phyloP scores from a whole-genome alignment of 2,888 invertebrate genomes.

The Eledone cirrhosa region DNA sequence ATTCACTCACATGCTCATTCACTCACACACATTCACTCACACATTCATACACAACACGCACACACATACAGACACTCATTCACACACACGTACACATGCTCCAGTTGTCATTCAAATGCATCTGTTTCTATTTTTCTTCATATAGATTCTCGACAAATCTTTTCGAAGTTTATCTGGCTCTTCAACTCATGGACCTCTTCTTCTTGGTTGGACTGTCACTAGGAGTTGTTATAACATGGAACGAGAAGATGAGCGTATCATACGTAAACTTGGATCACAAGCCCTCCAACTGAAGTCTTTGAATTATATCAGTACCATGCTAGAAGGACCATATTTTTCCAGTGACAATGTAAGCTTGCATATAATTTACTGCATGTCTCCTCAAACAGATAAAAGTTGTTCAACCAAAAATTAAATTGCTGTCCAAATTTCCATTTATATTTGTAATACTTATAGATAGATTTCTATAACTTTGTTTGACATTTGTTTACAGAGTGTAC shows the following conservation, averaged over 20 bases:
- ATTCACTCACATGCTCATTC: no score
- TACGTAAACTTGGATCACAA: constrained; percentile 58
- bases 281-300: constrained; percentile 61
- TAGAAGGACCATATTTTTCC: constrained; percentile 55
- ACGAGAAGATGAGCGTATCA: constrained; percentile 35
- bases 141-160: constrained; percentile 43
- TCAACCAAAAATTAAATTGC: neutral
- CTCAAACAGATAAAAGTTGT: neutral
- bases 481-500: no score
- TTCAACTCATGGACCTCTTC: constrained; percentile 60
- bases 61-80: no score
- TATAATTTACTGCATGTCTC: neutral
- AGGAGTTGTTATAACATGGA: constrained; percentile 45
- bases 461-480: no score
- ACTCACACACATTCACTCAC: no score
- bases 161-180: constrained; percentile 47
- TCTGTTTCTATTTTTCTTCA: neutral
- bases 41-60: no score
- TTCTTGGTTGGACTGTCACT: constrained; percentile 64
- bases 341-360: constrained; percentile 55
- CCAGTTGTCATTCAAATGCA: no score
- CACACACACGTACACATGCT: no score
- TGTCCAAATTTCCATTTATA: neutral
- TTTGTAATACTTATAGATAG: no score
- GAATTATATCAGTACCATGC: constrained; percentile 50